Percentiles rank a stretch among this genome's conserved stretches.
Evolutionary conservation across 2,113 vertebrate genomes (phyloP).

Genomic region (Tragelaphus imberbis): DNA sequence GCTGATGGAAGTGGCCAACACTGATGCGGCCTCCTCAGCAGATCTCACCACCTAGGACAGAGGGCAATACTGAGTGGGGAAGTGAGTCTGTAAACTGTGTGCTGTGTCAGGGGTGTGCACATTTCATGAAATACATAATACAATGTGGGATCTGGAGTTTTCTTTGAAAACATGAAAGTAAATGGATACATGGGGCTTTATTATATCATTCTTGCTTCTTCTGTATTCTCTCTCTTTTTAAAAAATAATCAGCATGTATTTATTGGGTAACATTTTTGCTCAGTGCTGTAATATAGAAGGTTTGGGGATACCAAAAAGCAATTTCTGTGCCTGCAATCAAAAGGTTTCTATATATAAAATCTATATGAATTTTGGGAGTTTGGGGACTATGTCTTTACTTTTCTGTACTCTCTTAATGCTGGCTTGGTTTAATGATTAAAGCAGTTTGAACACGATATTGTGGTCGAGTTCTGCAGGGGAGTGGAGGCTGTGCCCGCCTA

Average conservation of each 20-base stretch:
- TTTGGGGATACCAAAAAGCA: not conserved
- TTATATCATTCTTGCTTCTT: not conserved
- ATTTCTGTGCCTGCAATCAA: not conserved
- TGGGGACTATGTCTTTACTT: not conserved
- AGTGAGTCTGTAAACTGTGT: not conserved
- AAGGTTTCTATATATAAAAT: not conserved
- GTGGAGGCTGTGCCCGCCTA: not conserved
- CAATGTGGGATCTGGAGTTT: not conserved
- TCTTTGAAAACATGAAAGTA: not conserved
- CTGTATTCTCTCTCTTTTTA: not conserved
- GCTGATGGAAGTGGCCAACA: conserved; percentile 93
- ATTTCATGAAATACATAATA: not conserved
- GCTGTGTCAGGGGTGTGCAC: not conserved
- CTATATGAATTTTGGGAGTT: not conserved
- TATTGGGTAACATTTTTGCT: not conserved
- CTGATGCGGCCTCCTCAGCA: conserved; percentile 93
- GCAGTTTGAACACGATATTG: not conserved
- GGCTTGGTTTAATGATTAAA: not conserved
- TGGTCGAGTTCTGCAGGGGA: not conserved
- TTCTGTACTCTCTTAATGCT: not conserved
- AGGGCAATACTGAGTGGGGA: not conserved
- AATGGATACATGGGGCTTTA: not conserved
- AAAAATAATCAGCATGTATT: not conserved
- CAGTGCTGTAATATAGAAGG: not conserved
- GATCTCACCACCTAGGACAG: conserved; percentile 90